These are phyloP conservation scores for Papilio elwesi DNA, from an alignment of 2,888 invertebrate genomes.

Conservation along the genomic window DNA sequence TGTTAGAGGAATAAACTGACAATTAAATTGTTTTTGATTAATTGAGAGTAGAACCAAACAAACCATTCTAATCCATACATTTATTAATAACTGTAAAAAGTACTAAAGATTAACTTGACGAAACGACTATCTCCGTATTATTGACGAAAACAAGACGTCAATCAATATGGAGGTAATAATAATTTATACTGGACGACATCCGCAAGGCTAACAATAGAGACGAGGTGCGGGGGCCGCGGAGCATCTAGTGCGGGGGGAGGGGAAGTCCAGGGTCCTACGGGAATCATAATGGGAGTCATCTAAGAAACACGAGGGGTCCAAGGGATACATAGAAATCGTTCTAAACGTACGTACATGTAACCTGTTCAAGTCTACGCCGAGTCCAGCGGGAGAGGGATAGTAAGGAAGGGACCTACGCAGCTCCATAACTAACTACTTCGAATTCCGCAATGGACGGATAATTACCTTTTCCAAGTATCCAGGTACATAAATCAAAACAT, in stretches of 20 bases:
- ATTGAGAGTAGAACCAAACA: too few species aligned
- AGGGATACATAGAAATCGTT: constrained; percentile 5
- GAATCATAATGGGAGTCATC: neutral
- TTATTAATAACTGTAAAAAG: too few species aligned
- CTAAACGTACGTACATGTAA: neutral
- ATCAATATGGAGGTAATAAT: neutral
- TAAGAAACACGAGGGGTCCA: neutral
- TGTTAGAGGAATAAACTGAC: too few species aligned
- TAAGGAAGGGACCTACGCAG: constrained; percentile 56
- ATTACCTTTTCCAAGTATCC: constrained; percentile 61
- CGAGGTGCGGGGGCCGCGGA: constrained; percentile 64
- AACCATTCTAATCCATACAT: too few species aligned
- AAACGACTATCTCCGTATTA: neutral
- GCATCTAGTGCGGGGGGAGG: constrained; percentile 40
- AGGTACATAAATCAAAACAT: constrained; percentile 69
- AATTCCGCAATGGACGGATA: constrained; percentile 79
- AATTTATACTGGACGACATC: constrained; percentile 1
- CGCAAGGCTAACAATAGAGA: constrained; percentile 2
- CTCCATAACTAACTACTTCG: constrained; percentile 69
- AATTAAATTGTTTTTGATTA: too few species aligned
- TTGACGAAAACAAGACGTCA: neutral
- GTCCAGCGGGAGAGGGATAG: constrained; percentile 34
- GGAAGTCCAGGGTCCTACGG: neutral
- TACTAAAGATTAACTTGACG: too few species aligned
- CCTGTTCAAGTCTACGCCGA: neutral